Evolutionary conservation across 2,888 invertebrate genomes (phyloP), one percentile per base, ranked within the genome.

Genomic region (Ctenicera cuprea): DNA sequence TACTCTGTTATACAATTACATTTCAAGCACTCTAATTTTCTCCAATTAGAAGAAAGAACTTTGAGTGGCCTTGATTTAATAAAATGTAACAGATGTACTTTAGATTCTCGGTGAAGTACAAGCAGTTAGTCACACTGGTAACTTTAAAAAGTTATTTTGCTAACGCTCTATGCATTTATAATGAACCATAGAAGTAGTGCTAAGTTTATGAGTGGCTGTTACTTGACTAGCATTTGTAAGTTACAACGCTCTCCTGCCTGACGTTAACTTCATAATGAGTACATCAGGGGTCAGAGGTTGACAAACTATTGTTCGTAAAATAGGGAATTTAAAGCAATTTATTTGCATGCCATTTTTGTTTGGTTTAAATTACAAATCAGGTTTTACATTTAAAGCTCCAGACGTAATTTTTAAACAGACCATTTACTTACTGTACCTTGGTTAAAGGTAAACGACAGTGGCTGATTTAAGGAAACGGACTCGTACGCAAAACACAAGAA

Each of bases 1-100:
- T 69, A 50, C 63, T 62, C 41, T 61, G 73, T 68, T 73, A 69
- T 26, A 64, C 64, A 73, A 73, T 73, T 73, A 73, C 68, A 38
- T 68, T 69, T 59, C 68, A 69, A 73, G 69, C 73, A 73, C 73
- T 73, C 73, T 73, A 68, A 73, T 73, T 73, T 73, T 73, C 68
- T 73, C 57, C 68, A 68, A 73, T 73, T 69, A 69, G 68, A 73
- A 73, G 68, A 68, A 73, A 70, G 70, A 70, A 68, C 68, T 73
- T 64, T 57, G 63, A 73, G 73, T 73, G 57, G 63, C 73, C 73
- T 73, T 73, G 73, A 73, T 73, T 73, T 63, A 69, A 73, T 73
- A 30, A 73, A 69, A 57, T 61, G 52, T 64, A 63, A 64, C 64
- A 69, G 68, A 73, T 69, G 73, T 54, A 73, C 61, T 48, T 69